phyloP scores from a whole-genome alignment of 2,113 vertebrate species.

The Hemibagrus wyckioides region DNA sequence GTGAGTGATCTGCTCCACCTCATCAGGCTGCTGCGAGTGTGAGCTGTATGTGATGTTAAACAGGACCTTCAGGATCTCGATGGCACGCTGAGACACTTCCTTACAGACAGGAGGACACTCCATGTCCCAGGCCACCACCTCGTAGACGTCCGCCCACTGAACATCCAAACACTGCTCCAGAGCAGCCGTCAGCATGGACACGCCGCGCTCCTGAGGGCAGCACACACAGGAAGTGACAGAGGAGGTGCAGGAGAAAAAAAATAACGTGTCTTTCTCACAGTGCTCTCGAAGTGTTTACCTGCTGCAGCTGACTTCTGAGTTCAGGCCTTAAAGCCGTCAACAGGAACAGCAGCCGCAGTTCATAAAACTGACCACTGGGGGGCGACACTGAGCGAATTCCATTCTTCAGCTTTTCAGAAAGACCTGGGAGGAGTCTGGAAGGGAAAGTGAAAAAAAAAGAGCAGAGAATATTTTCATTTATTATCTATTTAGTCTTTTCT shows the following conservation, averaged over 20 bases:
- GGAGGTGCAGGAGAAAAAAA: background rate
- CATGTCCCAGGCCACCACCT: conserved; percentile 51
- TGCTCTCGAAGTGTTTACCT: conserved; percentile 51
- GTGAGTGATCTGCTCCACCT: conserved; percentile 48
- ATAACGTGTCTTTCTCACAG: too few relatives aligned
- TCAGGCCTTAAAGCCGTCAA: conserved; percentile 75
- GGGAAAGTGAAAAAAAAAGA: background rate
- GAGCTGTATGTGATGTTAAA: conserved; percentile 65
- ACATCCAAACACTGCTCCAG: conserved; percentile 60
- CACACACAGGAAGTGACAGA: background rate
- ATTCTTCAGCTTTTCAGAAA: conserved; percentile 63
- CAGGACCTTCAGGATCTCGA: conserved; percentile 66
- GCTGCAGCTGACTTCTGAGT: conserved; percentile 70
- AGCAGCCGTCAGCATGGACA: conserved; percentile 57
- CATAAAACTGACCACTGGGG: conserved; percentile 74
- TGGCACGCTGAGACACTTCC: conserved; percentile 58
- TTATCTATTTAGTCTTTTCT: background rate
- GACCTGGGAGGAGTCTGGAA: conserved; percentile 68
- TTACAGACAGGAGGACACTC: conserved; percentile 49
- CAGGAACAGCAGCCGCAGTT: conserved; percentile 77
- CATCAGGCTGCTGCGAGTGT: conserved; percentile 59
- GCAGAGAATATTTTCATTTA: background rate
- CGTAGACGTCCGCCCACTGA: conserved; percentile 56
- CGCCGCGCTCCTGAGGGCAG: conserved; percentile 55
- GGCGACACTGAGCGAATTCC: conserved; percentile 54